Conservation (phyloP, 2,888 invertebrate genomes). For the Allolobophora icterica region DNA sequence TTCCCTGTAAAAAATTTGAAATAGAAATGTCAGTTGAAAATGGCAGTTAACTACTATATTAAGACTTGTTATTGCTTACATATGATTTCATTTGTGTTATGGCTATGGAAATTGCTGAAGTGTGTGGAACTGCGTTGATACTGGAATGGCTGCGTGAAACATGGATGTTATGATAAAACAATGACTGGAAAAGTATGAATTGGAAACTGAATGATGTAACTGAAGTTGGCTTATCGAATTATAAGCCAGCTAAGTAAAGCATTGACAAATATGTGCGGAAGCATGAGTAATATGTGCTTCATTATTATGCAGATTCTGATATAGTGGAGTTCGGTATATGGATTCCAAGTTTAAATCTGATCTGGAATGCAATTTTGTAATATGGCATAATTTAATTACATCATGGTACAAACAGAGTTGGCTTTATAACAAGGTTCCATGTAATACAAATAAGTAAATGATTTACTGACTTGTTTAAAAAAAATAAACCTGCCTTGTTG, state of each 20-base stretch:
- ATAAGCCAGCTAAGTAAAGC: not conserved
- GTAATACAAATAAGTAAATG: not conserved
- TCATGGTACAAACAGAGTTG: not conserved
- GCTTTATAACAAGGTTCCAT: not conserved
- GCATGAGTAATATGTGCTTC: not conserved
- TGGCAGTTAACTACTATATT: not conserved
- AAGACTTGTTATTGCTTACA: not conserved
- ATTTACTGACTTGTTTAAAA: not conserved
- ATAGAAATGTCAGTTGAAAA: not conserved
- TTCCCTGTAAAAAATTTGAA: not conserved
- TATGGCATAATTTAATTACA: not conserved
- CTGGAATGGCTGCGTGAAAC: not conserved
- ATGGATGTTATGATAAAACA: not conserved
- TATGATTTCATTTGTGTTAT: not conserved
- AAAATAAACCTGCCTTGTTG: not conserved
- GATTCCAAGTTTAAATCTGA: slow-evolving; percentile 8
- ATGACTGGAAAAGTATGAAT: not conserved
- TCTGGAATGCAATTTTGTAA: not conserved
- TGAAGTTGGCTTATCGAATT: too few relatives aligned
- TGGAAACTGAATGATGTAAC: not conserved
- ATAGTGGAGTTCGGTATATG: not conserved
- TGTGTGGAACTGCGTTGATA: not conserved
- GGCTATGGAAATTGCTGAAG: not conserved
- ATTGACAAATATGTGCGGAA: not conserved
- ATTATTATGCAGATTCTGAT: not conserved